Base-by-base conservation (phyloP, 2,113 vertebrate species). In the Vulpes lagopus region DNA sequence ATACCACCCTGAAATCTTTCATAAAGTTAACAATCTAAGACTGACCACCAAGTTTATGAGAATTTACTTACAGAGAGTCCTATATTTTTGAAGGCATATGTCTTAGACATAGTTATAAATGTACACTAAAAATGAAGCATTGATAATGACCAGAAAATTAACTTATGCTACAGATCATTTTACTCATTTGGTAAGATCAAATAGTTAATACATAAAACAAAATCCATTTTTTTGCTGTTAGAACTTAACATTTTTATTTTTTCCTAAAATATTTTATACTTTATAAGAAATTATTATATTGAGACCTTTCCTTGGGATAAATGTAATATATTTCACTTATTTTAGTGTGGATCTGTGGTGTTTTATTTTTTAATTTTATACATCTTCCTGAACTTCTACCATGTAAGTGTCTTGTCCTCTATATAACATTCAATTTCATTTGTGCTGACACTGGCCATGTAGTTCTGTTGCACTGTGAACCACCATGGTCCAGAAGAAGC, bases 191-290 rank as follows among this genome's bases (percentile, higher is more conserved):
- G 9, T 64, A 55, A 87, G 51, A 55, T 86, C 57, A 38, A 51
- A 30, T 89, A 93, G 49, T 59, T 89, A 89, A 65, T 65, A 69
- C 15, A 78, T 53, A 55, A 89, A 92, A 93, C 23, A 82, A 76
- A 83, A 51, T 78, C 14, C 3, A n/a, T 76, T 83, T 81, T 81
- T 81, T 30, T 43, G 59, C 17, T 17, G 17, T 51, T 83, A 76
- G 25, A 23, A 16, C 11, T 67, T 49, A 65, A 10, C 30, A 19
- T 83, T 76, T 32, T 2, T 19, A 12, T 35, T 60, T 67, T 69
- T 49, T 11, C 11, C 32, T 55, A 25, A 78, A 87, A 49, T 25
- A 51, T 60, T 64, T 27, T 14, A 49, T 12, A 78, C 32, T 69
- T 60, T 71, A 23, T 81, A 55, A 88, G 35, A 62, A 35, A 65